Base-by-base conservation (phyloP, 1,140 invertebrate species). In the Ruditapes philippinarum region DNA sequence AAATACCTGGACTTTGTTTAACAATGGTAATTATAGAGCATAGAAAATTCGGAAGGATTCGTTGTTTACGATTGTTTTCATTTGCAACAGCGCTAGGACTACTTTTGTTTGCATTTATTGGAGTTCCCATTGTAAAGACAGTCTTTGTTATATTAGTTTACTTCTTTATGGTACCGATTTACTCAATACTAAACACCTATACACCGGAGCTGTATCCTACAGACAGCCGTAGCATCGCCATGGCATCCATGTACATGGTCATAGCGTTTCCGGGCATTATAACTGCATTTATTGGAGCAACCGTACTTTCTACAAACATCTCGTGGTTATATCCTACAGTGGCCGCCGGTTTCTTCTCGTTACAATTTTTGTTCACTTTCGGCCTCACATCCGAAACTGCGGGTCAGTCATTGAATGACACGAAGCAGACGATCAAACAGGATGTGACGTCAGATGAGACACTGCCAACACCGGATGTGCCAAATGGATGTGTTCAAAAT, bases 81-180 rank as follows among this genome's bases (percentile, higher is more conserved):
- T 84, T 91, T 12, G 49, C 89, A 11, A 94, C 94, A 22, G 83
- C 84, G 60, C 25, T 92, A 9, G 90, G 91, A 17, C 88, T 95
- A 17, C 25, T 94, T 33, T 40, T 92, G 19, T 95, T 95, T 90
- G 91, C 92, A 28, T 91, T 94, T 68, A 89, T 94, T 33, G 90
- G 91, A 12, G 22, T 93, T 19, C 83, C 90, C 40, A 84, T 91
- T 51, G 57, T 92, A 22, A 93, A 93, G 84, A 88, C 93, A 25
- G 89, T 93, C n/a, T 90, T 92, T 76, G 93, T 93, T 38, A 91
- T 95, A 12, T 62, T 93, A 22, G 93, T 93, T 45, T 95, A 93
- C 74, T 94, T 94, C 62, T 94, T 93, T 57, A 95, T 95, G 94
- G 94, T 94, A 25, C 94, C 94, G 25, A 94, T 94, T 62, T 95